Evolutionary conservation across 2,113 vertebrate species (phyloP), one percentile per base, ranked within the genome.

Genomic region (Hippopotamus amphibius): DNA sequence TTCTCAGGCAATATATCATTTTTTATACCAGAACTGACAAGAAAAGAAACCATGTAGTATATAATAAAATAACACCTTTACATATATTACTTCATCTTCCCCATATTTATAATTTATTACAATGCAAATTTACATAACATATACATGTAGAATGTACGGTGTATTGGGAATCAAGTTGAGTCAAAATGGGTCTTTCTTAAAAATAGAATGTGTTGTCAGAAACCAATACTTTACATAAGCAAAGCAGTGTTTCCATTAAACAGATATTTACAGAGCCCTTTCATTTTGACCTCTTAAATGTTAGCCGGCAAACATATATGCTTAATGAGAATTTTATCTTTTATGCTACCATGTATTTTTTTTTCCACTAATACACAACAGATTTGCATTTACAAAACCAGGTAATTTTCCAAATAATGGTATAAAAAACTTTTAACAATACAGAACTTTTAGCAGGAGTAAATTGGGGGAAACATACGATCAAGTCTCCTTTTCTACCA

Each of bases 21-120:
- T 96, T 80, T 95, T 88, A 46, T 68, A 61, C 8, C 30, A 21
- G 7, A 41, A 90, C 43, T 85, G 82, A 71, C 7, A 89, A 81
- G 71, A 69, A 92, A 94, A 91, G 14, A 92, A 87, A 50, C 24
- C 2, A 61, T 66, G 37, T 2, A 46, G n/a, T 63, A 15, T 68
- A 16, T 88, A 90, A 89, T 81, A 86, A 96, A 71, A 96, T 87
- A 84, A 65, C 2, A 71, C 3, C 88, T 93, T 92, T 16, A 87
- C 7, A 90, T 46, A 22, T 71, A 86, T 79, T 68, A 69, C 69
- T 94, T 95, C n/a, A 68, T 94, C 48, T 82, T 94, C 19, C 33
- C 7, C 5, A 19, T 66, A 83, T 53, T 83, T 94, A 65, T 91
- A 90, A 68, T 66, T 72, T 21, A 84, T 77, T 85, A 12, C 12